Percentiles rank a stretch among this genome's conserved stretches.
Conservation (phyloP, 1,140 invertebrate species). For the Wasmannia auropunctata region DNA sequence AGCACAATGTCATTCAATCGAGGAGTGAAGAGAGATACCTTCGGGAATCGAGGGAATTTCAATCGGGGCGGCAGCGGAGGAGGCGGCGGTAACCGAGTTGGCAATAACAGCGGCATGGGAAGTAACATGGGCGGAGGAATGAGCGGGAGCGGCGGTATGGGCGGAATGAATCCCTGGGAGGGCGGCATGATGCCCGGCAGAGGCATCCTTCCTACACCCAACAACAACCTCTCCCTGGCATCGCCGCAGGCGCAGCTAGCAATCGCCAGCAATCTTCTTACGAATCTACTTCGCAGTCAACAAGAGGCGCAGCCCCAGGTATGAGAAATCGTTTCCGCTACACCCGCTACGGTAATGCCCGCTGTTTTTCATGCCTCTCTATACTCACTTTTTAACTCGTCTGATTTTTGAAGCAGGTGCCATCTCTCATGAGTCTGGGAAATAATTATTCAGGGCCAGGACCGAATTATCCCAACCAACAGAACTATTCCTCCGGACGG, state of each 20-base stretch:
- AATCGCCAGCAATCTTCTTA: conserved; percentile 84
- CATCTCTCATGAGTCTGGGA: conserved; percentile 83
- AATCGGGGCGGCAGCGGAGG: conserved; percentile 71
- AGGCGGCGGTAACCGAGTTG: conserved; percentile 70
- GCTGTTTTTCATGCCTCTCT: not conserved
- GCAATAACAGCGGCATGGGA: conserved; percentile 67
- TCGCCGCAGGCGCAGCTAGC: conserved; percentile 84
- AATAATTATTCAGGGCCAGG: conserved; percentile 81
- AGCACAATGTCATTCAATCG: conserved; percentile 81
- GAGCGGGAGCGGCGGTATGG: conserved; percentile 71
- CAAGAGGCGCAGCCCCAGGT: conserved; percentile 83
- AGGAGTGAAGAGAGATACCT: conserved; percentile 81
- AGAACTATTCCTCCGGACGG: conserved; percentile 80
- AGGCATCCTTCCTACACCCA: conserved; percentile 83
- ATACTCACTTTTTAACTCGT: not conserved
- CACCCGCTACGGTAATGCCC: no score
- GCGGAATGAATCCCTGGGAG: conserved; percentile 85
- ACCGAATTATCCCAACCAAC: conserved; percentile 81
- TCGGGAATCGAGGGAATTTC: conserved; percentile 78
- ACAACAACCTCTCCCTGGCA: conserved; percentile 82
- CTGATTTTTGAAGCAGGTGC: conserved; percentile 76
- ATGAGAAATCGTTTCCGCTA: conserved; percentile 12
- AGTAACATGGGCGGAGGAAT: conserved; percentile 71
- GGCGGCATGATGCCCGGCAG: conserved; percentile 85
- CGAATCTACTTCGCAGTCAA: conserved; percentile 83